These are phyloP conservation scores for Merodon equestris DNA, from an alignment of 2,888 invertebrate species.

Conservation along the genomic window DNA sequence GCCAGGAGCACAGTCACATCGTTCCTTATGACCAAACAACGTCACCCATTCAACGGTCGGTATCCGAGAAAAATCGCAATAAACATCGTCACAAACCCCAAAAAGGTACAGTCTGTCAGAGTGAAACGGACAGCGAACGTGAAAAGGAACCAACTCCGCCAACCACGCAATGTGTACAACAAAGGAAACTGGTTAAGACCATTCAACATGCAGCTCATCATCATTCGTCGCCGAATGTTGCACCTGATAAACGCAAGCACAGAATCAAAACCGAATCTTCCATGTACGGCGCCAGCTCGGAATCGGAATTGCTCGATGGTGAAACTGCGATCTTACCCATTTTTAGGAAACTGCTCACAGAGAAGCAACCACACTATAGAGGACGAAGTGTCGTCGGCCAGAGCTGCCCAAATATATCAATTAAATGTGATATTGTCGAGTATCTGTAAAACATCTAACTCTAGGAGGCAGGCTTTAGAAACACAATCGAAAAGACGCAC, in stretches of 20 bases:
- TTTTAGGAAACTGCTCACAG: conserved; percentile 93
- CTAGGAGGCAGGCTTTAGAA: background rate
- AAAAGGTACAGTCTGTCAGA: conserved; percentile 80
- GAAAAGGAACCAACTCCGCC: conserved; percentile 77
- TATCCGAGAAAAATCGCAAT: conserved; percentile 83
- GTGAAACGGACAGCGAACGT: conserved; percentile 80
- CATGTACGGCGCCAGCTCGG: conserved; percentile 89
- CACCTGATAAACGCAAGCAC: conserved; percentile 78
- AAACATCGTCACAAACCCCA: conserved; percentile 80
- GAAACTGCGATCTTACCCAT: conserved; percentile 91
- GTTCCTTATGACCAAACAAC: conserved; percentile 76
- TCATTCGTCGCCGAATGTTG: conserved; percentile 84
- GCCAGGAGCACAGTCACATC: conserved; percentile 78
- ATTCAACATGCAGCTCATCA: conserved; percentile 80
- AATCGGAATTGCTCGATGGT: conserved; percentile 89
- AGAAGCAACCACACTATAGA: conserved; percentile 85
- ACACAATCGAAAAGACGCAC: background rate
- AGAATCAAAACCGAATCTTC: conserved; percentile 76
- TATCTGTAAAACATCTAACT: conserved; percentile 85
- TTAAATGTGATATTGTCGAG: conserved; percentile 97
- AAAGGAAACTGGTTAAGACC: conserved; percentile 75
- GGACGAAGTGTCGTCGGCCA: conserved; percentile 82
- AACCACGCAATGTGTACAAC: conserved; percentile 74
- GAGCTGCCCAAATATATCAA: conserved; percentile 95
- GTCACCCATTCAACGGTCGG: conserved; percentile 82